Evolutionary conservation across 37 sponge, comb jelly and placozoan genomes (phyloP), one percentile per base, ranked within the genome.

Genomic region (Aplysina aerophoba): DNA sequence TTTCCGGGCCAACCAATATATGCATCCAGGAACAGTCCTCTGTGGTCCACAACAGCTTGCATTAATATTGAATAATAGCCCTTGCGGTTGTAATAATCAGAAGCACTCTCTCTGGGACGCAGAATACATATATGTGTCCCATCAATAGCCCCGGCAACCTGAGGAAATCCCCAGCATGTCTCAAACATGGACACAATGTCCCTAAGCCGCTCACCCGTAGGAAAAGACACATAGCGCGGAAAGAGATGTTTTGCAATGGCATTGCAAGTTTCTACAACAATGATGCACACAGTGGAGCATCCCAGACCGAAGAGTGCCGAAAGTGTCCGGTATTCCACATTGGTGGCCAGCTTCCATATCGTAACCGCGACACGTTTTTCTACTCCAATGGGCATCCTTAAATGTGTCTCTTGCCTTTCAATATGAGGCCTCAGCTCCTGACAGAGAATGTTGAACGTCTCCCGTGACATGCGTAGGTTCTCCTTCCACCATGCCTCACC

Each of bases 261-360:
- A 21, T 27, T 27, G 55, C 81, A 87, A 17, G 87, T 79, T 65
- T 80, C 72, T 17, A 50, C 17, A 20, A 86, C 86, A 60, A 86
- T 86, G 12, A 5, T 25, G 59, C 86, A 31, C 8, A 86, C 86
- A 40, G 86, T 86, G 21, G 86, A 86, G 14, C 21, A 19, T 27
- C 87, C 81, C 12, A 87, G 14, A 5, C 87, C 87, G 61, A 87
- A 87, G 20, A 87, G 27, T 5, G 44, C 71, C n/a, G 87, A 79
- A 15, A 87, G 20, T n/a, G 81, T 87, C 24, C 81, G 55, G 37
- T 80, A 87, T 50, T 87, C 87, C 20, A 80, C 68, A 80, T 81
- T 68, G 27, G 87, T 87, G 8, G 87, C 87, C 56, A 87, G 63
- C 81, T 58, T 87, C 86, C 87, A 87, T 0, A 87, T 55, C 30